phyloP scores from a whole-genome alignment of 2,113 vertebrate species.

The Ovis canadensis region DNA sequence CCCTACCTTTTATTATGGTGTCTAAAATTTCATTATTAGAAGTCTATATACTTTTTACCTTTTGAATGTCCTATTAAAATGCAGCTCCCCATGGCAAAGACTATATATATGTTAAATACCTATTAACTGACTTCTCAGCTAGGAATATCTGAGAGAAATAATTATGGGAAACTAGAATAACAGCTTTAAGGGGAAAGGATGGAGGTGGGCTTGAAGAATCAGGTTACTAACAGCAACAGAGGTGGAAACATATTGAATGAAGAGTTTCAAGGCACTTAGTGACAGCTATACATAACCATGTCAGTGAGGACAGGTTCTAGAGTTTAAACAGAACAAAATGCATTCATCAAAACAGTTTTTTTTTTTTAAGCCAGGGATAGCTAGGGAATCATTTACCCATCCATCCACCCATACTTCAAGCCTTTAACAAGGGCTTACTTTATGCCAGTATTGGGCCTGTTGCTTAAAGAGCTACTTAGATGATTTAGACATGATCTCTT shows the following conservation, averaged over 20 bases:
- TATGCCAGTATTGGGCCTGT: not conserved
- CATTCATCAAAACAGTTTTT: not conserved
- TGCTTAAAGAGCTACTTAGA: not conserved
- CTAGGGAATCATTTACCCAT: not conserved
- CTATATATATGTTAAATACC: constrained; percentile 19
- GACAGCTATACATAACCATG: not conserved
- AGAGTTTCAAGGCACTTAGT: not conserved
- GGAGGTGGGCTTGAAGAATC: not conserved
- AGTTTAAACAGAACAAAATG: constrained; percentile 4
- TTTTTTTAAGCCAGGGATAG: not conserved
- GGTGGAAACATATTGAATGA: not conserved
- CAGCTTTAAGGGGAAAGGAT: not conserved
- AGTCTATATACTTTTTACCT: not conserved
- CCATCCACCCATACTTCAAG: not conserved
- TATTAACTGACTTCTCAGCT: not conserved
- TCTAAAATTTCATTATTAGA: constrained; percentile 10
- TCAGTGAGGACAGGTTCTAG: not conserved
- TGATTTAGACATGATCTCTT: not conserved
- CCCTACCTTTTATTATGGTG: not conserved
- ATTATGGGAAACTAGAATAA: not conserved
- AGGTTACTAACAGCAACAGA: not conserved
- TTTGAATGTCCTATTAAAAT: constrained; percentile 33
- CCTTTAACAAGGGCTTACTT: not conserved
- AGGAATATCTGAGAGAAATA: not conserved
- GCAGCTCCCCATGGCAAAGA: not conserved